Evolutionary conservation across 53 echinoderm and acorn worm genomes (phyloP).

Genomic region (Paracentrotus lividus): DNA sequence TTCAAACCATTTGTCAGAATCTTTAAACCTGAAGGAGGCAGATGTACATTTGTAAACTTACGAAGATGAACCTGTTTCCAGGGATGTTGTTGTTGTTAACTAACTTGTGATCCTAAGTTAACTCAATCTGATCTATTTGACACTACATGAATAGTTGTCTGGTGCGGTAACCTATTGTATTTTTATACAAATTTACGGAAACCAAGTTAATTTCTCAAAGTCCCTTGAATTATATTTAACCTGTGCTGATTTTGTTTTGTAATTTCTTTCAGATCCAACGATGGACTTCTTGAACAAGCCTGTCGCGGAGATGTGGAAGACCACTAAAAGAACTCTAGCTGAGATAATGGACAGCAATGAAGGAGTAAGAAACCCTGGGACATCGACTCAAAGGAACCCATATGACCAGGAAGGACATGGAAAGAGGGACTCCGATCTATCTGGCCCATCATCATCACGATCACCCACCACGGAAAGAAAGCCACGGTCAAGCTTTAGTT

Average conservation of each 20-base stretch:
- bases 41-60: too few relatives aligned
- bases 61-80: too few relatives aligned
- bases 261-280: slow-evolving; percentile 43
- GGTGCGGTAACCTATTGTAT: too few relatives aligned
- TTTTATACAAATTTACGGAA: too few relatives aligned
- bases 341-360: slow-evolving; percentile 84
- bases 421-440: slow-evolving; percentile 42
- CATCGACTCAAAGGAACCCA: slow-evolving; percentile 61
- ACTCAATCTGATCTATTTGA: too few relatives aligned
- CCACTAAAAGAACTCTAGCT: slow-evolving; percentile 85
- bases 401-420: slow-evolving; percentile 34
- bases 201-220: too few relatives aligned
- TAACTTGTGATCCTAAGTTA: too few relatives aligned
- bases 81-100: too few relatives aligned
- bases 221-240: too few relatives aligned
- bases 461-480: not conserved
- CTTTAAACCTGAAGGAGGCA: too few relatives aligned
- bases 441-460: not conserved
- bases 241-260: not conserved
- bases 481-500: slow-evolving; percentile 35
- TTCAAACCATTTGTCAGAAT: too few relatives aligned
- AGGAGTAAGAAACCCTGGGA: slow-evolving; percentile 77
- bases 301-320: slow-evolving; percentile 91
- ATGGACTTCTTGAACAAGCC: slow-evolving; percentile 94
- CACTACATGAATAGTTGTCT: too few relatives aligned